Percentiles rank a stretch among this genome's conserved stretches.
phyloP scores from a whole-genome alignment of 2,797 vertebrate genomes.

The Scleropages formosus region DNA sequence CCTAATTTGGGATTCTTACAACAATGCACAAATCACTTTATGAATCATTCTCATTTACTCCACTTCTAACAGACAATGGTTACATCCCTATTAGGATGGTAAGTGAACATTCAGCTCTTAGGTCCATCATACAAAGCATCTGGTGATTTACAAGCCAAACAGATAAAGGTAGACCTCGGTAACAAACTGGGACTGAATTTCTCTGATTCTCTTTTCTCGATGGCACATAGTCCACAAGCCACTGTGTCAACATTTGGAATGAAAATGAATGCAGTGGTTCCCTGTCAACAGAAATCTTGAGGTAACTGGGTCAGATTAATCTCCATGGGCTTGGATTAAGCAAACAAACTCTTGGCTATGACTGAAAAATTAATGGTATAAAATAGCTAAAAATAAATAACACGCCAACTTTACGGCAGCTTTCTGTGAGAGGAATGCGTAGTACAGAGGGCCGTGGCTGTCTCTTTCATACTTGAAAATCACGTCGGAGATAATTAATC shows the following conservation, averaged over 20 bases:
- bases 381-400: conserved; percentile 22
- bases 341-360: conserved; percentile 19
- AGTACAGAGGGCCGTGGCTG: not conserved
- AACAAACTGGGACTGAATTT: too few species aligned
- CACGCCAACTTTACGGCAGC: not conserved
- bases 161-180: too few species aligned
- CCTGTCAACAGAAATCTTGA: conserved; percentile 18
- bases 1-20: too few species aligned
- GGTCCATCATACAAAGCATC: too few species aligned
- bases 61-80: too few species aligned
- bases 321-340: conserved; percentile 28
- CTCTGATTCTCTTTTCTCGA: too few species aligned
- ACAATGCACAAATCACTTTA: too few species aligned
- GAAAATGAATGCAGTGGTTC: not conserved
- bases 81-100: too few species aligned
- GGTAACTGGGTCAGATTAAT: conserved; percentile 42
- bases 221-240: conserved; percentile 13
- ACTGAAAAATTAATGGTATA: conserved; percentile 20
- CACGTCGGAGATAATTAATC: conserved; percentile 9
- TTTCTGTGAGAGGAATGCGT: conserved; percentile 3
- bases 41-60: too few species aligned
- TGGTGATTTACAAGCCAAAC: too few species aligned
- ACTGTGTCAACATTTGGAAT: not conserved
- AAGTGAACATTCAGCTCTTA: too few species aligned
- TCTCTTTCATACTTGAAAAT: conserved; percentile 18